Conservation (phyloP, 2,113 vertebrate genomes). For the Azemiops feae region DNA sequence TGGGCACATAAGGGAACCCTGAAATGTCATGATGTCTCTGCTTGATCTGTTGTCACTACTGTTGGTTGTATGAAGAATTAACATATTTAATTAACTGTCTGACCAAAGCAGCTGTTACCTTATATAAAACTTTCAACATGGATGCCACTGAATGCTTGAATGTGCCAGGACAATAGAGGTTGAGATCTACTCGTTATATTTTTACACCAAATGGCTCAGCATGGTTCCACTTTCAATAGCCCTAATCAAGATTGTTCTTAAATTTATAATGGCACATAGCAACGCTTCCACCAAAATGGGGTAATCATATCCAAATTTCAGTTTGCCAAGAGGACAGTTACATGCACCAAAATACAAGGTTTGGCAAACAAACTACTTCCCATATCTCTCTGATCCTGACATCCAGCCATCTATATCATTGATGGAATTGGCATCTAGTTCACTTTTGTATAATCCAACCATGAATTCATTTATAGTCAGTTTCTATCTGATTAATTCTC, state of each 20-base stretch:
- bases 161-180: conserved; percentile 67
- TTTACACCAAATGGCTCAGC: conserved; percentile 68
- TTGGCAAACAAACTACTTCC: conserved; percentile 51
- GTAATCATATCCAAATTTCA: conserved; percentile 60
- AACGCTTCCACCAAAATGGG: conserved; percentile 55
- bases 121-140: conserved; percentile 75
- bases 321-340: conserved; percentile 57
- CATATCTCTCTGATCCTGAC: conserved; percentile 39
- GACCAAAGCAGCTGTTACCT: conserved; percentile 84
- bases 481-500: conserved; percentile 60
- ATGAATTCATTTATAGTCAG: conserved; percentile 62
- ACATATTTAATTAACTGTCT: conserved; percentile 84
- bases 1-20: conserved; percentile 68
- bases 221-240: conserved; percentile 59
- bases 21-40: conserved; percentile 78
- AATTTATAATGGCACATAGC: conserved; percentile 70
- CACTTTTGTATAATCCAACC: conserved; percentile 43
- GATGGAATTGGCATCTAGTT: conserved; percentile 45
- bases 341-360: conserved; percentile 27
- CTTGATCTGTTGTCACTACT: conserved; percentile 76
- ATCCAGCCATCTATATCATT: conserved; percentile 37
- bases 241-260: conserved; percentile 74
- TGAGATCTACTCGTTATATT: conserved; percentile 69
- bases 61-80: conserved; percentile 76
- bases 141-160: conserved; percentile 67